Base-by-base conservation (phyloP, 2,888 invertebrate species). In the Lasioglossum morio region DNA sequence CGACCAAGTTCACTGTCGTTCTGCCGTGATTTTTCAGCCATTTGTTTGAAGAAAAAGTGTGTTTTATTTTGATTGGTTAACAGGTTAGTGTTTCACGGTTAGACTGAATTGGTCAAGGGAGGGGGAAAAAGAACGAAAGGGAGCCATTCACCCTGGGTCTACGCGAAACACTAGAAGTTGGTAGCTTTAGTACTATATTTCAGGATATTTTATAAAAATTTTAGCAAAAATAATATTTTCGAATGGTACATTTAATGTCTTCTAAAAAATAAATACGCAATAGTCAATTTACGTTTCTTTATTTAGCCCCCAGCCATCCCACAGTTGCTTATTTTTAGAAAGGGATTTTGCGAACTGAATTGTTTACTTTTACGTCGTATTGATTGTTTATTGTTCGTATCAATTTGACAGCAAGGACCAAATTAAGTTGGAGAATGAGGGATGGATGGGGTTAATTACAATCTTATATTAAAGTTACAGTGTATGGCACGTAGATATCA, bases 401-500 rank as follows among this genome's bases (percentile, higher is more conserved):
- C 30, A 30, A 30, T 30, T 30, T 30, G 0, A 63, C 8, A 30
- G 14, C 16, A 63, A 19, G 30, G 30, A 16, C 16, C 19, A 8
- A 30, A 34, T 63, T 19, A 30, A 30, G 34, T 30, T 34, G 30
- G 19, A 30, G 12, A 30, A 63, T 30, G 30, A 30, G 63, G 2
- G 63, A 8, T 14, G 19, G 19, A 34, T 27, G 57, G 8, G 23
- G 40, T 40, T 73, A 72, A 37, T 82, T 63, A 66, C 27, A 77
- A n/a, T 23, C 57, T 77, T 77, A 27, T 14, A n/a, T 73, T 19
- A 8, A 81, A 34, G 53, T 66, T 53, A 76, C 30, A 46, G 40
- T n/a, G 10, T 82, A 82, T 84, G 84, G 84, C 82, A 84, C 73
- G 30, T 69, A 43, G 34, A 69, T n/a, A 53, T 37, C 34, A 30